Base-by-base conservation (phyloP, 2,888 invertebrate genomes). In the Odontomyia ornata region DNA sequence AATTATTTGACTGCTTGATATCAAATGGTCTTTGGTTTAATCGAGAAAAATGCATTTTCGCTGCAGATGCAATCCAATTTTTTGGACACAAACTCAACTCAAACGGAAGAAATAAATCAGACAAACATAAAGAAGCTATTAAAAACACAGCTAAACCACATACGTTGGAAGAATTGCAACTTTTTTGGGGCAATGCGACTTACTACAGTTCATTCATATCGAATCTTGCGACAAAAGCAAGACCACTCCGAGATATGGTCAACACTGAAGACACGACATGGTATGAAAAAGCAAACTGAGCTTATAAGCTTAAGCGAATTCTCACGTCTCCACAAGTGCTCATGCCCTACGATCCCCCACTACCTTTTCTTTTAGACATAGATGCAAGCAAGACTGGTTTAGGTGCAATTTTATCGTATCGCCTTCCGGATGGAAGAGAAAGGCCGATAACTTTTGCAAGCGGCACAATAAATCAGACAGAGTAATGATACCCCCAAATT, bases 391-490 rank as follows among this genome's bases (percentile, higher is more conserved):
- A n/a, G n/a, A n/a, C n/a, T n/a, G n/a, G n/a, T n/a, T n/a, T n/a
- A n/a, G n/a, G n/a, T n/a, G n/a, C n/a, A n/a, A n/a, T n/a, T n/a
- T n/a, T n/a, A n/a, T n/a, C 80, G 0, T 78, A 80, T 21, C 36
- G 75, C n/a, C 27, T 77, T 1, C 25, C 15, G 13, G 76, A 77
- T 62, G 76, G 65, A 3, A 21, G 27, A 9, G 80, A 80, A n/a
- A 21, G 77, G 0, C 80, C 79, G 0, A 78, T 80, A 13, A 79
- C 79, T 1, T 73, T 21, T 30, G 57, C 77, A 21, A 79, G 78
- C 47, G 77, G 79, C 15, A 76, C 79, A 1, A 75, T 79, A 69
- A 77, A 5, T 13, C 27, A 25, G 11, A 79, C 77, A 11, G 79
- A 80, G 57, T 71, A 76, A 43, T 36, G 65, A 25, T 80, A 79